Evolutionary conservation across 35 echinoderm and acorn worm genomes (phyloP), one percentile per base, ranked within the genome.

Genomic region (Ptychodera flava): DNA sequence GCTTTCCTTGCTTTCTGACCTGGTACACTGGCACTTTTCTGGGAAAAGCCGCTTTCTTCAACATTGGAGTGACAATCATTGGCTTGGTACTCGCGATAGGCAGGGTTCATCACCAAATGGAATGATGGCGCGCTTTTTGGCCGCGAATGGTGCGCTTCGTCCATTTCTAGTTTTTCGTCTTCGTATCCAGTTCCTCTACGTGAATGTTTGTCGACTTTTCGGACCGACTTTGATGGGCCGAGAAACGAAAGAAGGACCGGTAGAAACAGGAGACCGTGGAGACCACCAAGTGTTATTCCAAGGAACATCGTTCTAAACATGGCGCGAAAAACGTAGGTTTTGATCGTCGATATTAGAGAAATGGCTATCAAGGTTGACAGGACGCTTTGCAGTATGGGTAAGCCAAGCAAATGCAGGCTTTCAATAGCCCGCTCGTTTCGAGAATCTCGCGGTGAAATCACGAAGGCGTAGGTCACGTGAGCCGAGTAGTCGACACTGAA

Each of bases 401-500:
- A 87, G 16, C 94, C 94, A 0, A 93, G 75, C 30, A 78, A 29
- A 78, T 88, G 87, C 37, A 95, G 79, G 27, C 87, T 80, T 36
- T 85, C 30, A 2, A 85, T 84, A 0, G 82, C 81, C n/a, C 16
- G 89, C 79, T 16, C 64, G 30, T 52, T 45, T 6, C 87, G 81
- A 16, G 82, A 76, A 77, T 36, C 32, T 28, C 81, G 31, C 0
- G 77, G 31, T 10, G 87, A 35, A 28, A 86, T 85, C 31, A 83
- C 35, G 77, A 84, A 95, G n/a, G 90, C 87, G 38, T 92, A 92
- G 28, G 86, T 85, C 29, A 95, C 83, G 78, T 95, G 93, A 0
- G 93, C 93, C 1, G 90, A 95, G 79, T 89, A 95, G 78, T 95
- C 92, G 1, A 94, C 88, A 77, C 92, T 94, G 82, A 94, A 94